Conservation (phyloP, 2,888 invertebrate genomes). For the Tanypteryx hageni region DNA sequence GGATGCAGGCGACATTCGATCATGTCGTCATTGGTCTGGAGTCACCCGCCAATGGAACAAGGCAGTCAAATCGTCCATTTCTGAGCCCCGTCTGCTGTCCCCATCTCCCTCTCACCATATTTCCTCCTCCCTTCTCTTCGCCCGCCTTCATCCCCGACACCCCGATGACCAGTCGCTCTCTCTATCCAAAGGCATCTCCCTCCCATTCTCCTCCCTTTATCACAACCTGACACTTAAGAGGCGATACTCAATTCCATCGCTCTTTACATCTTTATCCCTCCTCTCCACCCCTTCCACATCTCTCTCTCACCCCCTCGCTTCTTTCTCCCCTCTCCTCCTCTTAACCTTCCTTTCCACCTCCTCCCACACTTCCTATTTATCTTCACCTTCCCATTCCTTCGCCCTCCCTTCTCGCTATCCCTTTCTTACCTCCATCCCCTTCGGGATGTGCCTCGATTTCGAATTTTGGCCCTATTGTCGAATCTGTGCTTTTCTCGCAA, state of each 20-base stretch:
- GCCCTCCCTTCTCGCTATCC: too few relatives aligned
- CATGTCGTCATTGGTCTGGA: constrained; percentile 62
- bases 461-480: too few relatives aligned
- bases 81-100: not conserved
- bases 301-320: not conserved
- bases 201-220: not conserved
- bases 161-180: too few relatives aligned
- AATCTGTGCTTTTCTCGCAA: too few relatives aligned
- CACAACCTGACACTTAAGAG: too few relatives aligned
- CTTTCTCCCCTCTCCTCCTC: not conserved
- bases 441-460: too few relatives aligned
- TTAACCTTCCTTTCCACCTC: too few relatives aligned
- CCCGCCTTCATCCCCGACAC: not conserved
- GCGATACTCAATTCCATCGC: too few relatives aligned
- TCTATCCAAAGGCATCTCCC: not conserved
- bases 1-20: constrained; percentile 47
- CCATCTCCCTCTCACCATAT: not conserved
- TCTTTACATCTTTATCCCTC: not conserved
- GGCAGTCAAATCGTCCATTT: not conserved
- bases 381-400: too few relatives aligned
- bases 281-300: not conserved
- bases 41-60: constrained; percentile 49
- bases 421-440: too few relatives aligned
- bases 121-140: not conserved
- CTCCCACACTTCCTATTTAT: not conserved